Base-by-base conservation (phyloP, 64 coral and sea anemone genomes). In the Stichodactyla helianthus region DNA sequence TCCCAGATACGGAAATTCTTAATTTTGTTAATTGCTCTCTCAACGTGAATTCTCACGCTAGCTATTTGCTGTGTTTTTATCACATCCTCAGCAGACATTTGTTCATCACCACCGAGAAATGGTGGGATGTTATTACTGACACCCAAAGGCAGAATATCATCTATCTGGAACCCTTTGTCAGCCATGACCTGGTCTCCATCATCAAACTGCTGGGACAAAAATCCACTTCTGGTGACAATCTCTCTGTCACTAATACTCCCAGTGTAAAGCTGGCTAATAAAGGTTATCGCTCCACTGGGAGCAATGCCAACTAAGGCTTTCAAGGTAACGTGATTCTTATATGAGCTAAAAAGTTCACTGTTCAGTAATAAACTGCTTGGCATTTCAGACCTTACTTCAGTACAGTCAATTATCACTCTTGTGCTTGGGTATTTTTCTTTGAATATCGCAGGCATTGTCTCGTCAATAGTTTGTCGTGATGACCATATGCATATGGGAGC, bases 1-100 rank as follows among this genome's bases (percentile, higher is more conserved):
- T 85, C n/a, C 82, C 88, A 90, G 19, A 90, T 90, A n/a, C 67
- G 54, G 63, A 79, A 59, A 61, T 88, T 88, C 77, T 80, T 88
- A 56, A 88, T 59, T 62, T 81, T 59, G 71, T 90, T 90, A 35
- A 90, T 77, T 2, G 82, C 88, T 28, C 88, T 60, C n/a, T n/a
- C n/a, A n/a, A n/a, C n/a, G n/a, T n/a, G n/a, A n/a, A n/a, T n/a
- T n/a, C n/a, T n/a, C n/a, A 90, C 62, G 14, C 88, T 90, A 51
- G 88, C 88, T 84, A 85, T 90, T 74, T 85, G 62, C 51, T 90
- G 88, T 5, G 79, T 89, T 55, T 53, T 74, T 23, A 89, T 83
- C 2, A 89, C 81, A n/a, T n/a, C n/a, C n/a, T n/a, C n/a, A n/a
- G n/a, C n/a, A n/a, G n/a, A n/a, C n/a, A n/a, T n/a, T n/a, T 90